Evolutionary conservation across 2,888 invertebrate species (phyloP), one percentile per base, ranked within the genome.

Genomic region (Synanthedon formicaeformis): DNA sequence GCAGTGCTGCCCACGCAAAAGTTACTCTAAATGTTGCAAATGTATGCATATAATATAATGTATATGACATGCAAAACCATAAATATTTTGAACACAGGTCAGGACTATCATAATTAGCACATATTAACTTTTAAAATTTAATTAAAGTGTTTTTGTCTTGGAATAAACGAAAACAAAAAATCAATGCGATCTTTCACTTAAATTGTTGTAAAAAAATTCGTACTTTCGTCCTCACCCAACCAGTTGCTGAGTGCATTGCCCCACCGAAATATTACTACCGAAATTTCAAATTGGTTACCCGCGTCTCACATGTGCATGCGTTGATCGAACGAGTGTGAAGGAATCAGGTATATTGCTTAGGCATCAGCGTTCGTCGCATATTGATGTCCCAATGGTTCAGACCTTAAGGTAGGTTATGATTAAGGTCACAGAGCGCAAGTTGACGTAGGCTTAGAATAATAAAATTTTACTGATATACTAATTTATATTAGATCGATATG

Each of bases 151-250:
- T 34, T 34, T 34, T 34, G 34, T 34, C 34, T 34, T 34, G 8
- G 34, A 34, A 34, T 34, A 34, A 8, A 34, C 10, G 34, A 34
- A 34, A 27, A 27, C 8, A 27, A 27, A 27, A 10, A 34, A 10
- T 41, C 52, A 18, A 51, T 63, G 62, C 69, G 70, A 73, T 75
- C 73, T 75, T 77, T 78, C 75, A 76, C 74, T 79, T 75, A 70
- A 76, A 73, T 76, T 67, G 71, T 73, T 74, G 60, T 64, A 75
- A 78, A 79, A 78, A 81, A 79, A 77, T 69, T 77, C 71, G 84
- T 85, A 84, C 85, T 84, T 85, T 85, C 81, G 84, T 79, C 86
- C 85, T 85, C 73, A 80, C 80, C 66, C 73, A 78, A 81, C 84
- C 81, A 79, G 84, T 82, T 78, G 69, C 60, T 58, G 78, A 74